Conservation (phyloP, 1,140 invertebrate genomes). For the Apis mellifera region DNA sequence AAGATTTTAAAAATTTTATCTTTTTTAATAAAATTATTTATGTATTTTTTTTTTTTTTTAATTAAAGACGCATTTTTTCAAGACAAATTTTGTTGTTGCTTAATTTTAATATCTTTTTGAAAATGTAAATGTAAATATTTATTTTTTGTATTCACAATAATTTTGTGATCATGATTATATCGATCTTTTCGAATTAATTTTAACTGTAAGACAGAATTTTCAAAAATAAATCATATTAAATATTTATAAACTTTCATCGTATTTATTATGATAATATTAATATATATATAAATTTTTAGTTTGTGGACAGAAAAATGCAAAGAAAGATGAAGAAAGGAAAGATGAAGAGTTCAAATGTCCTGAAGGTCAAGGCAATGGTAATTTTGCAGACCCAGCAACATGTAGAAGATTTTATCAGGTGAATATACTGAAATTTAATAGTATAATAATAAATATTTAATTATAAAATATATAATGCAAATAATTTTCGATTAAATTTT, state of each 20-base stretch:
- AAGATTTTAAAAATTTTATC: no score
- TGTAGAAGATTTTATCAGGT: slow-evolving; percentile 95
- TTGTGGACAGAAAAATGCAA: slow-evolving; percentile 32
- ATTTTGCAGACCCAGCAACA: slow-evolving; percentile 94
- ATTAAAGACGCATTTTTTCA: no score
- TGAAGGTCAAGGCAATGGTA: slow-evolving; percentile 90
- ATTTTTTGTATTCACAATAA: no score
- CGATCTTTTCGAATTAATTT: no score
- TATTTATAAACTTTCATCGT: not conserved
- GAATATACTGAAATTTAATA: slow-evolving; percentile 31
- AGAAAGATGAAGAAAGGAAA: slow-evolving; percentile 82
- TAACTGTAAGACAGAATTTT: not conserved
- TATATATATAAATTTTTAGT: slow-evolving; percentile 2
- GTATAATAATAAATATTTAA: not conserved
- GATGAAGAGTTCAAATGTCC: slow-evolving; percentile 88
- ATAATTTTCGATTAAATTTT: not conserved
- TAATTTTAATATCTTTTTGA: no score
- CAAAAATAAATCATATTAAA: not conserved
- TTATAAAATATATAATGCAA: not conserved
- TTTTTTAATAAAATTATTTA: no score
- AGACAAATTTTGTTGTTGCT: no score
- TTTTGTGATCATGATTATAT: no score
- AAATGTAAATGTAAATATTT: no score
- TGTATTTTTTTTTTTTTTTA: no score
- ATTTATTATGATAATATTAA: no score